Percentiles rank a stretch among this genome's conserved stretches.
phyloP scores from a whole-genome alignment of 2,888 invertebrate genomes.

The Synergus japonicus region DNA sequence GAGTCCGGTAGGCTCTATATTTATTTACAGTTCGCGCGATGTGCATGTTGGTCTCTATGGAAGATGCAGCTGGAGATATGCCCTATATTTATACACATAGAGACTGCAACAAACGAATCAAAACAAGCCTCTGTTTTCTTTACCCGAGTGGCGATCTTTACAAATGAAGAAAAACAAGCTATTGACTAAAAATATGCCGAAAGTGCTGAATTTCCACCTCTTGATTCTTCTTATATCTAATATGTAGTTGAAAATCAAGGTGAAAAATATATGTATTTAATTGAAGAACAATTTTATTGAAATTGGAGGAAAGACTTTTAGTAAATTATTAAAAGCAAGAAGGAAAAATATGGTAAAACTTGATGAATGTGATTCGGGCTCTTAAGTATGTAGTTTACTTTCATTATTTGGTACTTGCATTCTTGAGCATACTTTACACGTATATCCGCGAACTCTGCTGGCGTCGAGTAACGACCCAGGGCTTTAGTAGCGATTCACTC shows the following conservation, averaged over 20 bases:
- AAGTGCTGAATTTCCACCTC: not conserved
- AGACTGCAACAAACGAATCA: not conserved
- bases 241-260: too few species aligned
- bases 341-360: not conserved
- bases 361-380: not conserved
- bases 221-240: not conserved
- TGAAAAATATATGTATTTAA: not conserved
- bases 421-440: constrained; percentile 11
- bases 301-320: not conserved
- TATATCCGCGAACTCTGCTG: constrained; percentile 1
- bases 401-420: constrained; percentile 34
- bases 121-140: not conserved
- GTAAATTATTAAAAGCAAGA: not conserved
- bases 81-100: not conserved
- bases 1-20: not conserved
- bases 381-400: not conserved
- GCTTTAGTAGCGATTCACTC: too few species aligned
- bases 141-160: not conserved
- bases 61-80: not conserved
- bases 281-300: not conserved
- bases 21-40: not conserved
- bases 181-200: not conserved
- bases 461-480: constrained; percentile 2
- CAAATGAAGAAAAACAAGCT: constrained; percentile 5
- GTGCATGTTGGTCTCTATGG: not conserved